These are phyloP conservation scores for Alligator mississippiensis DNA, from an alignment of 2,113 vertebrate genomes.

Conservation along the genomic window DNA sequence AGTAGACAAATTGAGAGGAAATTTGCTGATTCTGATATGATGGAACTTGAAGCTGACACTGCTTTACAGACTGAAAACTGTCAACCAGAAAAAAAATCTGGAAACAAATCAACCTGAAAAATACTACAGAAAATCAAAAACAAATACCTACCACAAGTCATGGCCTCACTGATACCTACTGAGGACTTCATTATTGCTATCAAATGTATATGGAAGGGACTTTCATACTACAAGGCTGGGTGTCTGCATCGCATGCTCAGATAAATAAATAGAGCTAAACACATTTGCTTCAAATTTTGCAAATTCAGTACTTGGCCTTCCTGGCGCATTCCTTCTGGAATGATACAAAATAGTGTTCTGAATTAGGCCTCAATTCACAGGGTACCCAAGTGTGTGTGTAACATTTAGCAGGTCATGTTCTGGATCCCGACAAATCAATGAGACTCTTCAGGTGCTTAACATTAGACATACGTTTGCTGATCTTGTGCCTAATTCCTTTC, in stretches of 20 bases:
- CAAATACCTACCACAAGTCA: background rate
- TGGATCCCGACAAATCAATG: background rate
- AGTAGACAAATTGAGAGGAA: too few species aligned
- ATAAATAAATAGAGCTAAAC: too few species aligned
- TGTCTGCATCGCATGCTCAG: too few species aligned
- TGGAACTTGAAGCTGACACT: background rate
- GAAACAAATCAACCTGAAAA: background rate
- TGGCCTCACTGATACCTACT: background rate
- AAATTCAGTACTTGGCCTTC: too few species aligned
- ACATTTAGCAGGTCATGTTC: background rate
- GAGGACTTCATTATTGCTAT: background rate
- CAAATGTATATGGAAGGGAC: background rate
- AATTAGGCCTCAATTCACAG: too few species aligned
- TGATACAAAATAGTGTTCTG: too few species aligned
- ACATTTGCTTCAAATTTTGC: too few species aligned
- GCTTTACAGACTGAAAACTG: background rate
- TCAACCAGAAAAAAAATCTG: too few species aligned
- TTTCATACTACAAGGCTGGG: background rate
- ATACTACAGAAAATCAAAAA: background rate
- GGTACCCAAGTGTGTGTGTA: too few species aligned
- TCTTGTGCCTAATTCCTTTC: background rate
- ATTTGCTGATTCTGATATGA: background rate
- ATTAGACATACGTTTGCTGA: background rate
- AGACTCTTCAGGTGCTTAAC: background rate
- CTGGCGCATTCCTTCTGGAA: too few species aligned